A percentile compares a stretch with the other conserved stretches of the same genome.
Evolutionary conservation across 1,140 invertebrate species (phyloP).

Genomic region (Tetraneura akinire): DNA sequence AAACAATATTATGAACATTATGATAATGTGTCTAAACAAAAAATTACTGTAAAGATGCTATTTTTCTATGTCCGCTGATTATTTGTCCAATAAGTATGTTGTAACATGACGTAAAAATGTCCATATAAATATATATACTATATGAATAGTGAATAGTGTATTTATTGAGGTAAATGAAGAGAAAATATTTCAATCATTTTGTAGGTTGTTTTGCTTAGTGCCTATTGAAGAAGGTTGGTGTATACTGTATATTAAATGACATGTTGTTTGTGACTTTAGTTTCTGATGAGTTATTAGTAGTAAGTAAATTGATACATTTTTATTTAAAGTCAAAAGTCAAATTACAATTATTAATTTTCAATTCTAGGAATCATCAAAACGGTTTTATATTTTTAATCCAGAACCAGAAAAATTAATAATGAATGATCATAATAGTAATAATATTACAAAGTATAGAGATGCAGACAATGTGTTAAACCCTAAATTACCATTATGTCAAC

Average conservation of each 20-base stretch:
- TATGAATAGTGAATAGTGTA: constrained; percentile 20
- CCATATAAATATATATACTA: too few species aligned
- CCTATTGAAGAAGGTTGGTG: constrained; percentile 14
- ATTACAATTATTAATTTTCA: neutral
- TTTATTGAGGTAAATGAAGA: neutral
- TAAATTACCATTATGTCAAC: neutral
- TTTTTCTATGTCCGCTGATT: constrained; percentile 24
- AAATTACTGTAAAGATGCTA: constrained; percentile 23
- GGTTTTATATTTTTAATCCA: neutral
- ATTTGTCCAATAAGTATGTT: neutral
- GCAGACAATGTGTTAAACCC: constrained; percentile 11
- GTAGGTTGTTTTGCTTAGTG: constrained; percentile 15
- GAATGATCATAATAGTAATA: neutral
- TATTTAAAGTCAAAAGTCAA: neutral
- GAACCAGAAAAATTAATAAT: neutral
- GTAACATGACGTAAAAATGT: too few species aligned
- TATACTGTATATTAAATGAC: constrained; percentile 36
- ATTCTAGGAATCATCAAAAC: constrained; percentile 33
- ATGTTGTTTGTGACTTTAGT: constrained; percentile 17
- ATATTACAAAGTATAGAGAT: constrained; percentile 16
- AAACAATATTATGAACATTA: constrained; percentile 18
- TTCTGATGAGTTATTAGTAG: constrained; percentile 4
- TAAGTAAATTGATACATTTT: neutral
- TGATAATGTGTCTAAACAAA: constrained; percentile 19
- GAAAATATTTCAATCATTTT: neutral